Conservation (phyloP, 2,888 invertebrate genomes). For the Lycocerus yunnanus region DNA sequence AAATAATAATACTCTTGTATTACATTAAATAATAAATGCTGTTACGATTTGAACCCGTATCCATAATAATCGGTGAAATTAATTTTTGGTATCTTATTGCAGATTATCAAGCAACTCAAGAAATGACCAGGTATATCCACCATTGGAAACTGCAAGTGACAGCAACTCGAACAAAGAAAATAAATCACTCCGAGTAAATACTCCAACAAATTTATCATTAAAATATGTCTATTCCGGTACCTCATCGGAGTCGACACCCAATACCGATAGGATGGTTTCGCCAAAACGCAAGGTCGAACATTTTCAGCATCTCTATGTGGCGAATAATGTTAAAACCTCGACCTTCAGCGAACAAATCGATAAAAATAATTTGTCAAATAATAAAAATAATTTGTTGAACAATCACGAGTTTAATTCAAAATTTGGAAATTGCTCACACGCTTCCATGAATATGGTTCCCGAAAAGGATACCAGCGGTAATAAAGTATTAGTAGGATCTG, state of each 20-base stretch:
- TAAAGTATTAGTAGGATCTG: slow-evolving; percentile 55
- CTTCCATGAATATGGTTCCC: slow-evolving; percentile 57
- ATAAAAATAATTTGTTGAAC: slow-evolving; percentile 43
- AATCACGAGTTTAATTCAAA: slow-evolving; percentile 44
- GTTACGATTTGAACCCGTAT: no score
- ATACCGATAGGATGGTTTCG: slow-evolving; percentile 51
- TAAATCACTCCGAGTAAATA: slow-evolving; percentile 46
- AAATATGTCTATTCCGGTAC: slow-evolving; percentile 39
- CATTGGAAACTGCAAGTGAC: slow-evolving; percentile 37
- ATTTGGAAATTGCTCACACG: slow-evolving; percentile 42
- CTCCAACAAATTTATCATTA: slow-evolving; percentile 45
- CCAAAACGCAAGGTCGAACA: slow-evolving; percentile 53
- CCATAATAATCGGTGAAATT: no score
- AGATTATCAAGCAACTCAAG: slow-evolving; percentile 60
- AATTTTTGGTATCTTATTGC: slow-evolving; percentile 31
- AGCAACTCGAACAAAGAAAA: slow-evolving; percentile 36
- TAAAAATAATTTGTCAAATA: slow-evolving; percentile 42
- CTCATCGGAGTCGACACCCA: slow-evolving; percentile 28
- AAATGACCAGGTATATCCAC: slow-evolving; percentile 51
- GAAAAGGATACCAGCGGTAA: slow-evolving; percentile 60
- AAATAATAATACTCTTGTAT: no score
- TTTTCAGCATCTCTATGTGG: slow-evolving; percentile 52
- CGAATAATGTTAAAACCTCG: slow-evolving; percentile 54
- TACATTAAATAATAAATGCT: no score
- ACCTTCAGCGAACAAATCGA: slow-evolving; percentile 52